Conservation (phyloP, 2,113 vertebrate genomes). For the Petrocephalus zakoni region DNA sequence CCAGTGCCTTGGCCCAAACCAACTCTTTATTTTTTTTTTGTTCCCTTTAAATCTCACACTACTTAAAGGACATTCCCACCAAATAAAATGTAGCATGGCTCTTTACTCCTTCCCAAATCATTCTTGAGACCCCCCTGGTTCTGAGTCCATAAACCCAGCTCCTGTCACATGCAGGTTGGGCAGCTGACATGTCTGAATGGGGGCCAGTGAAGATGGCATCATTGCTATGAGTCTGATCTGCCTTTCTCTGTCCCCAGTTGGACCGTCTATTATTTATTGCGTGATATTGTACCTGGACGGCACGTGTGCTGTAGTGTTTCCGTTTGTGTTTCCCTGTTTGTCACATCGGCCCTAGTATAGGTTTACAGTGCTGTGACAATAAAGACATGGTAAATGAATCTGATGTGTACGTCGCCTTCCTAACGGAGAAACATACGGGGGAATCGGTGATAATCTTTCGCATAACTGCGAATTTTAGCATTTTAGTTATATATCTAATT, state of each 20-base stretch:
- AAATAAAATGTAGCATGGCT: neutral
- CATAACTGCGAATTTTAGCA: neutral
- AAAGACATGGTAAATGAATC: slow-evolving; percentile 38
- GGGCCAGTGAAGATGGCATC: neutral
- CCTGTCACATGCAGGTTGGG: neutral
- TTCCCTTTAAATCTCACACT: neutral
- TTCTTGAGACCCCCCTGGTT: neutral
- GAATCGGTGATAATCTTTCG: neutral
- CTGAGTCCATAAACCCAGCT: neutral
- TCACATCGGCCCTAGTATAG: slow-evolving; percentile 39
- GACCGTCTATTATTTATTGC: slow-evolving; percentile 4
- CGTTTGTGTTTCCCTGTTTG: slow-evolving; percentile 36
- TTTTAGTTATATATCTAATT: neutral
- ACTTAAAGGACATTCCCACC: neutral
- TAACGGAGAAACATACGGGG: neutral
- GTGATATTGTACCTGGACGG: neutral
- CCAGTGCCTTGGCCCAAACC: neutral
- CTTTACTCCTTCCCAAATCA: neutral
- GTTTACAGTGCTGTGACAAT: slow-evolving; percentile 44
- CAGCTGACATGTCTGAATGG: neutral
- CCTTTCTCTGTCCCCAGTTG: neutral
- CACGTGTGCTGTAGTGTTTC: slow-evolving; percentile 30
- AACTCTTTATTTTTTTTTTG: neutral
- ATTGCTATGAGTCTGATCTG: neutral
- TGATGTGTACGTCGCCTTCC: neutral